These are phyloP conservation scores for Caenorhabditis afra DNA, from an alignment of 2,888 invertebrate genomes.

Conservation along the genomic window DNA sequence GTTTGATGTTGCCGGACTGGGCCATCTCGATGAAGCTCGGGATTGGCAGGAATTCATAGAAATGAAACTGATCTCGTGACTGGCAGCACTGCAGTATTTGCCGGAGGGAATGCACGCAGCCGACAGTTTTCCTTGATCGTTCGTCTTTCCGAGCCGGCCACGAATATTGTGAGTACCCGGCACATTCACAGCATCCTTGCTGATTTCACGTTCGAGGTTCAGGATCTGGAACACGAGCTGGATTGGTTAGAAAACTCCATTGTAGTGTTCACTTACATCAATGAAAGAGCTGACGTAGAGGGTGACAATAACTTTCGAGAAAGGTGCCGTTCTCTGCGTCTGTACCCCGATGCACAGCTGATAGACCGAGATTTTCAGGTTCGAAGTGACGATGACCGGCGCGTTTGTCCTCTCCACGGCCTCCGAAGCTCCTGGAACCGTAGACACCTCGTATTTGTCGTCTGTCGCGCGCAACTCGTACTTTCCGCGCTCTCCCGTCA, in stretches of 20 bases:
- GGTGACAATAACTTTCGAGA: constrained; percentile 51
- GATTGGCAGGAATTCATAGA: constrained; percentile 62
- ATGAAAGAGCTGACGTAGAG: constrained; percentile 46
- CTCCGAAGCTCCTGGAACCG: constrained; percentile 67
- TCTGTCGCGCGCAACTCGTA: constrained; percentile 75
- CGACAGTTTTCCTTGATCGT: constrained; percentile 86
- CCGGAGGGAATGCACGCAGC: constrained; percentile 90
- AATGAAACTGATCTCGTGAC: constrained; percentile 33
- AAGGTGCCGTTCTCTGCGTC: constrained; percentile 16
- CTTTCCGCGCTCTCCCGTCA: constrained; percentile 68
- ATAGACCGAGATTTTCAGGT: constrained; percentile 75
- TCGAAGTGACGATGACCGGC: constrained; percentile 73
- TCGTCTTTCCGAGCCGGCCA: constrained; percentile 70
- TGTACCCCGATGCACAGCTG: constrained; percentile 38
- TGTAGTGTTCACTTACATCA: constrained; percentile 53
- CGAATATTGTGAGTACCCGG: constrained; percentile 50
- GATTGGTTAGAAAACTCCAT: neutral
- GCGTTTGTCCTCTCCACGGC: constrained; percentile 67
- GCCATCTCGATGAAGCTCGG: constrained; percentile 15
- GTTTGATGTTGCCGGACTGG: constrained; percentile 21
- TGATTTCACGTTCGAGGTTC: constrained; percentile 36
- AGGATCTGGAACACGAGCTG: constrained; percentile 49
- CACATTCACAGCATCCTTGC: constrained; percentile 14
- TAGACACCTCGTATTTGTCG: constrained; percentile 75
- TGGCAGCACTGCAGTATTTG: constrained; percentile 85